These are phyloP conservation scores for Podarcis raffonei DNA, from an alignment of 2,113 vertebrate species.

Conservation along the genomic window DNA sequence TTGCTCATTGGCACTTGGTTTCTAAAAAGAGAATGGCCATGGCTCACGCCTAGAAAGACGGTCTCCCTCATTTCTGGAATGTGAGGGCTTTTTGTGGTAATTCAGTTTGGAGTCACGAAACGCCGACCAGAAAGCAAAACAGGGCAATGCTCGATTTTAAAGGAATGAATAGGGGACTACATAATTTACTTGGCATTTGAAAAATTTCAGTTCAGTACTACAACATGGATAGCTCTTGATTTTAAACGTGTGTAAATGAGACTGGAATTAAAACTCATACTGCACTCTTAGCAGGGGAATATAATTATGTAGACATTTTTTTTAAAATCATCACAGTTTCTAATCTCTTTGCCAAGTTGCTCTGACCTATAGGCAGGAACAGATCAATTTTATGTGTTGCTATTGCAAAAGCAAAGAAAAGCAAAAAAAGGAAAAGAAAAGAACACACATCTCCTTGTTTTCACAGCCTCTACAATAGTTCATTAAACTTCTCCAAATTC, in stretches of 20 bases:
- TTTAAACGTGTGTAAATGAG: neutral
- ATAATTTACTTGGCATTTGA: neutral
- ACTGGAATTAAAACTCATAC: neutral
- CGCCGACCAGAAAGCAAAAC: conserved; percentile 46
- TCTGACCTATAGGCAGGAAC: too few relatives aligned
- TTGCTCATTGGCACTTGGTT: neutral
- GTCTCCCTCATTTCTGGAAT: neutral
- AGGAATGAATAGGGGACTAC: conserved; percentile 26
- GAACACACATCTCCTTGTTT: neutral
- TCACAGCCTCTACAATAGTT: neutral
- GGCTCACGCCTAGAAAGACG: neutral
- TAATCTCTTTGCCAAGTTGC: neutral
- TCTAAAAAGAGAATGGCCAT: neutral
- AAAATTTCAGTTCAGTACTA: conserved; percentile 25
- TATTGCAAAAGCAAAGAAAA: neutral
- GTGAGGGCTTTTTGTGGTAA: neutral
- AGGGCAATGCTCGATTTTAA: conserved; percentile 34
- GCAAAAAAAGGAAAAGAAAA: too few relatives aligned
- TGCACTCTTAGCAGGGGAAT: neutral
- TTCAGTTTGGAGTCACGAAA: conserved; percentile 5
- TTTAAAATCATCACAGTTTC: neutral
- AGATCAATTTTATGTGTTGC: neutral
- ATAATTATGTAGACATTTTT: neutral
- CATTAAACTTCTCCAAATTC: neutral
- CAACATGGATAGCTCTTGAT: neutral